Conservation (phyloP, 2,888 invertebrate species). For the Zelleria hepariella region DNA sequence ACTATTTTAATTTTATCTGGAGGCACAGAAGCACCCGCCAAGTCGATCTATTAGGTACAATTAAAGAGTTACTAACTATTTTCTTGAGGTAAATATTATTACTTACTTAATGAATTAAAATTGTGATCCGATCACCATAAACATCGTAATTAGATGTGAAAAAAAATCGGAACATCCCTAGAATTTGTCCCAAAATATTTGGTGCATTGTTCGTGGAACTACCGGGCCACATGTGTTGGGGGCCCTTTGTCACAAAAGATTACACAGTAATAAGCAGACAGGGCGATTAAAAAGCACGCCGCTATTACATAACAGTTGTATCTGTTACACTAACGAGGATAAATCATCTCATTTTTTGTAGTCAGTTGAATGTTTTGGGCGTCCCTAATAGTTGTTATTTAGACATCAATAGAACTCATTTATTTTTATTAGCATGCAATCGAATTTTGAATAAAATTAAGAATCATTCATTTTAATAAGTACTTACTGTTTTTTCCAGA, state of each 20-base stretch:
- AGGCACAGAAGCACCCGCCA: too few relatives aligned
- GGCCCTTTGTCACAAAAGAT: constrained; percentile 46
- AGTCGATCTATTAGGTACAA: too few relatives aligned
- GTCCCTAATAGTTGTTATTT: constrained; percentile 13
- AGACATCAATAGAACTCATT: constrained; percentile 22
- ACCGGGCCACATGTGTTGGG: constrained; percentile 32
- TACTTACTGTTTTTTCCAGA: neutral
- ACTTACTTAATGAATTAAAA: too few relatives aligned
- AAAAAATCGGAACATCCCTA: neutral
- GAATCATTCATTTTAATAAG: too few relatives aligned
- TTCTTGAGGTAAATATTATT: too few relatives aligned
- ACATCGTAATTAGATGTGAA: too few relatives aligned
- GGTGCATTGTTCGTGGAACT: constrained; percentile 39
- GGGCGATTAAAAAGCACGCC: constrained; percentile 47
- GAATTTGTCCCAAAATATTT: constrained; percentile 55
- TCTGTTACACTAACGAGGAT: constrained; percentile 34
- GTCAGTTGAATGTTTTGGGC: constrained; percentile 35
- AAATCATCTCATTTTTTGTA: constrained; percentile 33
- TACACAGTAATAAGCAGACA: constrained; percentile 53
- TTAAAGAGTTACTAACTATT: too few relatives aligned
- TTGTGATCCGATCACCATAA: too few relatives aligned
- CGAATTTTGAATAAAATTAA: too few relatives aligned
- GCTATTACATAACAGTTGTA: constrained; percentile 18
- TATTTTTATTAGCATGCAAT: constrained; percentile 17
- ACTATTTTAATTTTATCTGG: too few relatives aligned